These are phyloP conservation scores for Myzus persicae DNA, from an alignment of 1,140 invertebrate genomes.

Conservation along the genomic window DNA sequence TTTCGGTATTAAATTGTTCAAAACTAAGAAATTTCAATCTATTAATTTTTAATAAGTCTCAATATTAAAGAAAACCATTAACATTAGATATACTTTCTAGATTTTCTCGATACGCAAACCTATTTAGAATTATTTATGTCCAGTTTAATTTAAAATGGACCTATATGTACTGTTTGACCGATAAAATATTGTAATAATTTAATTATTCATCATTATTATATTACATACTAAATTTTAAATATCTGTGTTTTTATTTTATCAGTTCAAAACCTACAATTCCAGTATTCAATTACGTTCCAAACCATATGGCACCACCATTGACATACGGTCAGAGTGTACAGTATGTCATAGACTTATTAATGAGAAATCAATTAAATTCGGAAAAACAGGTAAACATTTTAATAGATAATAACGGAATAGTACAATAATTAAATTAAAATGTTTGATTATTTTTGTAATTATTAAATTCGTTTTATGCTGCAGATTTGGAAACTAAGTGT, in stretches of 20 bases:
- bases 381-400: neutral
- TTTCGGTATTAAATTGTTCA: neutral
- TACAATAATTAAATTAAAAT: neutral
- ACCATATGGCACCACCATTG: slow-evolving; percentile 60
- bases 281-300: slow-evolving; percentile 28
- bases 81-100: neutral
- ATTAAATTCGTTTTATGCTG: neutral
- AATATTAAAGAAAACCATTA: neutral
- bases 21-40: neutral
- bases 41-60: neutral
- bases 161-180: neutral
- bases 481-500: slow-evolving; percentile 1
- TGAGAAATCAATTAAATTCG: neutral
- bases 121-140: neutral
- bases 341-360: neutral
- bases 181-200: neutral
- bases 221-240: neutral
- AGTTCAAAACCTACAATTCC: slow-evolving; percentile 31
- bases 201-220: neutral
- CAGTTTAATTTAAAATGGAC: neutral
- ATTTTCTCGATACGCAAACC: neutral
- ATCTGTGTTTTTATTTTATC: neutral
- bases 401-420: neutral
- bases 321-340: neutral
- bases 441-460: neutral